Conservation (phyloP, 2,888 invertebrate genomes). For the Melieria crassipennis region DNA sequence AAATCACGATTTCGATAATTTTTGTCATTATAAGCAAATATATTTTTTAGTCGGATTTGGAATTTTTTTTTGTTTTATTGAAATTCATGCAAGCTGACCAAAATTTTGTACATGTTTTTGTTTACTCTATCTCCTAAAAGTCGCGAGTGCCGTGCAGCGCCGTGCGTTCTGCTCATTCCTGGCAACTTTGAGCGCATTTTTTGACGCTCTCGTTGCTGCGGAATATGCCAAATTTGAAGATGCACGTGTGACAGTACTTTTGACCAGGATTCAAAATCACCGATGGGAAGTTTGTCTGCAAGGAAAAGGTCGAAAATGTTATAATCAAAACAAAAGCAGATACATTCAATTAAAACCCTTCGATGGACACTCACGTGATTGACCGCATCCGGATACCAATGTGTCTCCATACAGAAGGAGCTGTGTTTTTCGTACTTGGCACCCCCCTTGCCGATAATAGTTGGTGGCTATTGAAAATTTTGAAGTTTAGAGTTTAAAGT, state of each 20-base stretch:
- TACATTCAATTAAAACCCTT: not conserved
- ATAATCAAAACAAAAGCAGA: not conserved
- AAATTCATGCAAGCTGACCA: not conserved
- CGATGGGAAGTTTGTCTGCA: slow-evolving; percentile 78
- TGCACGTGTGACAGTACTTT: slow-evolving; percentile 75
- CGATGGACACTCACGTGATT: slow-evolving; percentile 74
- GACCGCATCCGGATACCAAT: slow-evolving; percentile 90
- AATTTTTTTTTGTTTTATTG: not conserved
- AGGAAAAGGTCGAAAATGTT: slow-evolving; percentile 44
- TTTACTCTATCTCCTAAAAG: too few relatives aligned
- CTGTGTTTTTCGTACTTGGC: slow-evolving; percentile 78
- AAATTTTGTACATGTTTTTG: not conserved
- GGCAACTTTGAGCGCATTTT: too few relatives aligned
- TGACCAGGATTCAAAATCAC: slow-evolving; percentile 78
- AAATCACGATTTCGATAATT: too few relatives aligned
- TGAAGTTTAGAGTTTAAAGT: too few relatives aligned
- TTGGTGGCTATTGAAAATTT: slow-evolving; percentile 51
- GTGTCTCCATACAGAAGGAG: slow-evolving; percentile 88
- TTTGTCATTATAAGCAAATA: too few relatives aligned
- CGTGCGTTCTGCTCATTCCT: too few relatives aligned
- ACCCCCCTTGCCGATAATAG: slow-evolving; percentile 77
- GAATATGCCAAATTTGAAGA: slow-evolving; percentile 74
- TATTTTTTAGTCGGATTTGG: not conserved
- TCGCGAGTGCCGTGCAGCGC: too few relatives aligned
- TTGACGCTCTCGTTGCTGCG: too few relatives aligned